These are phyloP conservation scores for Pyrrhia umbra DNA, from an alignment of 2,888 invertebrate genomes.

Conservation along the genomic window DNA sequence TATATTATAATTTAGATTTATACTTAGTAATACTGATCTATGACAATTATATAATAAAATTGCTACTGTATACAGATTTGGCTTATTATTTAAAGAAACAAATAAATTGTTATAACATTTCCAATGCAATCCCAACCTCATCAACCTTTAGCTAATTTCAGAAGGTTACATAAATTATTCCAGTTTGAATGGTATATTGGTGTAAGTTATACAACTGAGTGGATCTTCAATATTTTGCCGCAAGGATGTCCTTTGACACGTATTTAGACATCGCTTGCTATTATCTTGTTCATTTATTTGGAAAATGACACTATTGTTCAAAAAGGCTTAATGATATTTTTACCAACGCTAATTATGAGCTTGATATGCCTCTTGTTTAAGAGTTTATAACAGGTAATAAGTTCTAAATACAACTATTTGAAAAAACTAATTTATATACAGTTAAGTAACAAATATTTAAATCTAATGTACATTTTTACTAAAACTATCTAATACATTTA, in stretches of 20 bases:
- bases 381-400: background rate
- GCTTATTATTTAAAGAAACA: slow-evolving; percentile 35
- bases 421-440: slow-evolving; percentile 14
- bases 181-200: too few species aligned
- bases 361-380: background rate
- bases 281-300: too few species aligned
- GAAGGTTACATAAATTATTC: too few species aligned
- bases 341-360: too few species aligned
- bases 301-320: too few species aligned
- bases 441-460: slow-evolving; percentile 23
- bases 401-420: background rate
- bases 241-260: too few species aligned
- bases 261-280: too few species aligned
- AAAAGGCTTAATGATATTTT: too few species aligned
- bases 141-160: background rate
- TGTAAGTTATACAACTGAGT: too few species aligned
- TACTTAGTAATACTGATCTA: slow-evolving; percentile 45
- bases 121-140: background rate
- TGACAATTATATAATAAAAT: slow-evolving; percentile 64
- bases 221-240: too few species aligned
- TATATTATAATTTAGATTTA: slow-evolving; percentile 54
- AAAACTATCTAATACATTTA: slow-evolving; percentile 9
- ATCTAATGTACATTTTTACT: slow-evolving; percentile 23
- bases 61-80: slow-evolving; percentile 59
- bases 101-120: background rate